These are phyloP conservation scores for Ormia ochracea DNA, from an alignment of 2,888 invertebrate species.

Conservation along the genomic window DNA sequence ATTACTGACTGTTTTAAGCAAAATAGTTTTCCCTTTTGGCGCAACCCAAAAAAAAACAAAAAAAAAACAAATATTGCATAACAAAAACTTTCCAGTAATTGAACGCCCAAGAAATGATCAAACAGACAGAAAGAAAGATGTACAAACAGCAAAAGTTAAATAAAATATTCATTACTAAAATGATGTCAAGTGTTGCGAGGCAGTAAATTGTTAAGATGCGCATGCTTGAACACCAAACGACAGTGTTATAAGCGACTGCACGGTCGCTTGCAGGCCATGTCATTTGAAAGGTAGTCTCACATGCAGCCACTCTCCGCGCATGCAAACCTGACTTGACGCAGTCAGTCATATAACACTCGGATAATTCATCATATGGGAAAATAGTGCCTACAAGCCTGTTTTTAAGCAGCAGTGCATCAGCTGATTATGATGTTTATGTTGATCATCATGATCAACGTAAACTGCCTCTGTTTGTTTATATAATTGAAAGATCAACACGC, in stretches of 20 bases:
- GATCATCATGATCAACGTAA: constrained; percentile 42
- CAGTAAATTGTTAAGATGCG: constrained; percentile 56
- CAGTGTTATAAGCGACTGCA: neutral
- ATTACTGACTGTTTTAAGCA: constrained; percentile 13
- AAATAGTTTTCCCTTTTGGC: neutral
- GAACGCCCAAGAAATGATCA: constrained; percentile 17
- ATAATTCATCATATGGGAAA: constrained; percentile 51
- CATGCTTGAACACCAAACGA: constrained; percentile 44
- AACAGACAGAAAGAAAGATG: constrained; percentile 3
- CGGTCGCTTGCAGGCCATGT: neutral
- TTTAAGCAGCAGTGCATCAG: too few relatives aligned
- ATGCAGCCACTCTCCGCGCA: neutral
- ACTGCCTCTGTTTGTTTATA: constrained; percentile 29
- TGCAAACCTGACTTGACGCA: neutral
- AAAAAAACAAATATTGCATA: neutral
- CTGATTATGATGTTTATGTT: constrained; percentile 1
- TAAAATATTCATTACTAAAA: neutral
- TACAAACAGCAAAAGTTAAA: neutral
- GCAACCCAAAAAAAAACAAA: neutral
- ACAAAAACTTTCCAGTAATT: neutral
- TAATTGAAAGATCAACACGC: constrained; percentile 54
- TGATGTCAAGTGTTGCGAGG: constrained; percentile 58
- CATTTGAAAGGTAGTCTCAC: neutral
- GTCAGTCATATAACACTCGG: neutral
- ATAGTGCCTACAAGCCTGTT: constrained; percentile 45